Percentiles rank a stretch among this genome's conserved stretches.
Conservation (phyloP, 2,797 vertebrate genomes). For the Chaunax sp. region DNA sequence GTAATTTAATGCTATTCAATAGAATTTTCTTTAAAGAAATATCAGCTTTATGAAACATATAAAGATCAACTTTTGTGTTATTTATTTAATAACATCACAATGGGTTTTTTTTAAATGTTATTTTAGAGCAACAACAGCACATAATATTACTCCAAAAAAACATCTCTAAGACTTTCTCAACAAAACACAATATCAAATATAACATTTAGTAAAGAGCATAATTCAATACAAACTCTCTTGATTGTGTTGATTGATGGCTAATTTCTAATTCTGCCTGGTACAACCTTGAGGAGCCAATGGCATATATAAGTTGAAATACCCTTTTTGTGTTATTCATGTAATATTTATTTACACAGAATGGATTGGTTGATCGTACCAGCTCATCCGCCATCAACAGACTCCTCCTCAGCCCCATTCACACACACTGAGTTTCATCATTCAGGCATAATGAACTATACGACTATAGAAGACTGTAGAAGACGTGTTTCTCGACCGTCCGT, state of each 20-base stretch:
- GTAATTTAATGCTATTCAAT: no score
- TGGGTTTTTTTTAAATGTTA: no score
- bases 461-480: conserved; percentile 2
- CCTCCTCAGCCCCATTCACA: conserved; percentile 1
- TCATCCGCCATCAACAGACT: not conserved
- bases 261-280: conserved; percentile 17
- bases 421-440: conserved; percentile 21
- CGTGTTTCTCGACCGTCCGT: not conserved
- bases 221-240: conserved; percentile 5
- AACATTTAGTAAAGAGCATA: conserved; percentile 6
- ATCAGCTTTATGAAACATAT: no score
- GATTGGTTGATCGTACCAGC: not conserved
- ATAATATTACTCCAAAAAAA: not conserved
- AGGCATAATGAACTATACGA: not conserved
- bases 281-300: conserved; percentile 20
- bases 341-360: conserved; percentile 17
- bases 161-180: not conserved
- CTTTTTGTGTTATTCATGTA: conserved; percentile 10
- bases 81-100: no score
- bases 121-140: not conserved
- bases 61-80: no score
- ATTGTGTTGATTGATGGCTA: conserved; percentile 5
- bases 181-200: not conserved
- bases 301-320: not conserved
- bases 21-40: no score